phyloP scores from a whole-genome alignment of 1,140 invertebrate genomes.

The Calosoma granatense region DNA sequence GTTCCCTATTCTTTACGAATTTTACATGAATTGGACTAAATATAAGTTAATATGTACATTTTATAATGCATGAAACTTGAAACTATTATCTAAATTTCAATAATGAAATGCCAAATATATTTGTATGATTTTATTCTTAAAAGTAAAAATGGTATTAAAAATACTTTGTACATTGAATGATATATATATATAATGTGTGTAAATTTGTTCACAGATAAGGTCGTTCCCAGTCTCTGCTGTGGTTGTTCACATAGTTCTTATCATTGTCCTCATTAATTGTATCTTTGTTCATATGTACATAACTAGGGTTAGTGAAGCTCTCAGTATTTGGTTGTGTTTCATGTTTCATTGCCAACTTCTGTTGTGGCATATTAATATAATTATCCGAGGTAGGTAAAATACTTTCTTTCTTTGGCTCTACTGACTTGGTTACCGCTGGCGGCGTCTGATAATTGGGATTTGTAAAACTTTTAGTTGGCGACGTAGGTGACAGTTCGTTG shows the following conservation, averaged over 20 bases:
- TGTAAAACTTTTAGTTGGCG: constrained; percentile 23
- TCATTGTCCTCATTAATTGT: not conserved
- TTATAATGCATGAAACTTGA: no score
- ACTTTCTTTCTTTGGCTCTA: constrained; percentile 27
- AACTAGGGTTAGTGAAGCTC: constrained; percentile 40
- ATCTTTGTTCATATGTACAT: constrained; percentile 27
- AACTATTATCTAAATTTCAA: no score
- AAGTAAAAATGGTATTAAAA: no score
- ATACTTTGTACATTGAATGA: no score
- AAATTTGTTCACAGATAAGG: not conserved
- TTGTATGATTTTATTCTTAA: no score
- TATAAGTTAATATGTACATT: no score
- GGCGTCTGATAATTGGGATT: constrained; percentile 28
- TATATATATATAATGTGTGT: no score
- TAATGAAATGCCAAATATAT: no score
- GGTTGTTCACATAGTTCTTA: constrained; percentile 21
- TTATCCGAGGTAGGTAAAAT: constrained; percentile 41
- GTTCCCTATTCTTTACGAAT: constrained; percentile 52
- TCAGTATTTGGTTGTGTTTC: constrained; percentile 20
- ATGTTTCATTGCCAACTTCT: constrained; percentile 40
- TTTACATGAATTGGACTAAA: constrained; percentile 34
- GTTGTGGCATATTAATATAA: constrained; percentile 50
- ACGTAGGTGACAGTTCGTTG: constrained; percentile 29
- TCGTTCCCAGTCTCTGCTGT: constrained; percentile 21
- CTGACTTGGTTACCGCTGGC: constrained; percentile 14